Evolutionary conservation across 2,888 invertebrate species (phyloP), one percentile per base, ranked within the genome.

Genomic region (Epiblema foenella): DNA sequence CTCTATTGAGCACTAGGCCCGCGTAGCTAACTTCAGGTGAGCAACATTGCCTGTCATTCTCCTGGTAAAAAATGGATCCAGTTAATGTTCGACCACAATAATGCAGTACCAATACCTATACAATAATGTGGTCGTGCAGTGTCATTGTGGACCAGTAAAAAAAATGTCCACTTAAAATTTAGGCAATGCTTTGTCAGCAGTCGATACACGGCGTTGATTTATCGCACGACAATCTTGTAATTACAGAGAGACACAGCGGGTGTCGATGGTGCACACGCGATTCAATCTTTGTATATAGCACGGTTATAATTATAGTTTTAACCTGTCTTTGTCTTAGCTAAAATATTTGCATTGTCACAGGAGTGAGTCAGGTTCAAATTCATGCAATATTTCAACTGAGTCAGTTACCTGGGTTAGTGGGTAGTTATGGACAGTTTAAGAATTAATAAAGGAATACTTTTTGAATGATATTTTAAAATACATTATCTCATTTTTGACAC

Each of bases 231-330:
- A 64, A 54, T 24, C 39, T 10, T 64, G 64, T 64, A 64, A 64
- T 64, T 64, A 64, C 64, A 9, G 52, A 52, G 64, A 64, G 54
- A 64, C 64, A 24, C 64, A 64, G 64, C 64, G 64, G 64, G 64
- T 54, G 52, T 39, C 64, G 52, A 64, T 64, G 37, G 63, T 5
- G 37, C 63, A n/a, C 63, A 64, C 33, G 63, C 39, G 63, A 64
- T 52, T 64, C 52, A 64, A 64, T 64, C 37, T 64, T 11, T 15
- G 39, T 64, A 54, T 54, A 54, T 54, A 54, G 52, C 54, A 63
- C 54, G 64, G 64, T 64, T 64, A 64, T 64, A 64, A 64, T 64
- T 64, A 64, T 64, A 52, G 18, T 54, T 54, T 52, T 63, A 63
- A 63, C 29, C 63, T 64, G 64, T 64, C 52, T 39, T 52, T 64